Conservation (phyloP, 2,797 vertebrate genomes). For the Manis pentadactyla region DNA sequence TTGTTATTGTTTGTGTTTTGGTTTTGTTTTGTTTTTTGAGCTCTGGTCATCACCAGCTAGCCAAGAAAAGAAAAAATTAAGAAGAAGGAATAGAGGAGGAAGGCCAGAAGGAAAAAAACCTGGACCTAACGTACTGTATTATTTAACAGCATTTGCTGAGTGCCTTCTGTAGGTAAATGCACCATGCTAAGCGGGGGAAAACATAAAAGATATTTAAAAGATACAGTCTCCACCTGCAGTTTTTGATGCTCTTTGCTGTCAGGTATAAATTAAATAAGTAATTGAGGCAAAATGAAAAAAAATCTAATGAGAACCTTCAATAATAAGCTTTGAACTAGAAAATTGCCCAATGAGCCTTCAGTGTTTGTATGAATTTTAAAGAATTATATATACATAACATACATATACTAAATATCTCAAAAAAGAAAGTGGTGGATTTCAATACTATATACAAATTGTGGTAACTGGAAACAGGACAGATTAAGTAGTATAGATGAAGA, state of each 20-base stretch:
- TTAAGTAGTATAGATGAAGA: neutral
- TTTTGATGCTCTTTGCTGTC: neutral
- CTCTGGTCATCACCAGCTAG: neutral
- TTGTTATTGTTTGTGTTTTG: neutral
- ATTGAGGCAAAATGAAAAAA: neutral
- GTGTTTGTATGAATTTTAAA: neutral
- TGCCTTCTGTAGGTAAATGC: neutral
- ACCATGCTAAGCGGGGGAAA: neutral
- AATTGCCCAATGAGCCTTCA: neutral
- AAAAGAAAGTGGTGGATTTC: constrained; percentile 39
- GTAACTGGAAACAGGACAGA: constrained; percentile 29
- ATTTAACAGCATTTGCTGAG: neutral
- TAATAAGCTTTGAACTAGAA: constrained; percentile 48
- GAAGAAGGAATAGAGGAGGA: neutral
- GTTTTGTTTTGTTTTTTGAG: neutral
- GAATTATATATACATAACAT: neutral
- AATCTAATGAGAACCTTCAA: neutral
- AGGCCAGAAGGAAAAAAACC: neutral
- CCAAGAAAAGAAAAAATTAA: constrained; percentile 8
- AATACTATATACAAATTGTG: neutral
- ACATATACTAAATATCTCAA: neutral
- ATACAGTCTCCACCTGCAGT: neutral
- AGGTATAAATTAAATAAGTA: neutral
- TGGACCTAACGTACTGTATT: neutral
- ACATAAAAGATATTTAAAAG: neutral